These are phyloP conservation scores for Pycnomerus fuliginosus DNA, from an alignment of 2,888 invertebrate species.

Conservation along the genomic window DNA sequence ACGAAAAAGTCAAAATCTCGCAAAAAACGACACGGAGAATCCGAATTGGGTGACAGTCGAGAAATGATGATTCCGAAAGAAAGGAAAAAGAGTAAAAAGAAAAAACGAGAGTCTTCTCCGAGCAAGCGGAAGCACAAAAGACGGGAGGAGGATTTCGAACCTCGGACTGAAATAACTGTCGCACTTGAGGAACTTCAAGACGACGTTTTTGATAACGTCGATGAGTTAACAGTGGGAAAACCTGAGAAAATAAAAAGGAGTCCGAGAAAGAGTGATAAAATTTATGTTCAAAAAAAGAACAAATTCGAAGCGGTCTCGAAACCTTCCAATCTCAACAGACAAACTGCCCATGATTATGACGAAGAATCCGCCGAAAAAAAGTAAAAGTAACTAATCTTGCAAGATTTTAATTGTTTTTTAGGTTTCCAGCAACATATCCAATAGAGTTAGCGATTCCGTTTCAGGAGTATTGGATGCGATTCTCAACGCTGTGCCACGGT, in stretches of 20 bases:
- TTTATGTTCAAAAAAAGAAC: slow-evolving; percentile 52
- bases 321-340: slow-evolving; percentile 32
- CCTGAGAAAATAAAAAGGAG: slow-evolving; percentile 44
- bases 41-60: slow-evolving; percentile 47
- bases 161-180: slow-evolving; percentile 48
- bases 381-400: slow-evolving; percentile 20
- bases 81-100: slow-evolving; percentile 51
- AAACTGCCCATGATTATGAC: slow-evolving; percentile 37
- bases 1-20: slow-evolving; percentile 49
- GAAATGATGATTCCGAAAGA: slow-evolving; percentile 54
- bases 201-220: slow-evolving; percentile 51
- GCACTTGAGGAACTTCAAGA: slow-evolving; percentile 53
- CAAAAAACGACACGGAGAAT: slow-evolving; percentile 45
- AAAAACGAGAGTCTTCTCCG: slow-evolving; percentile 46
- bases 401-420: slow-evolving; percentile 1
- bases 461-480: slow-evolving; percentile 58
- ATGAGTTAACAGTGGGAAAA: slow-evolving; percentile 29
- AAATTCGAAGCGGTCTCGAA: slow-evolving; percentile 46
- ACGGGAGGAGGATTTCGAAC: slow-evolving; percentile 49
- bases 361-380: slow-evolving; percentile 34
- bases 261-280: slow-evolving; percentile 47
- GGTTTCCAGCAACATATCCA: slow-evolving; percentile 41
- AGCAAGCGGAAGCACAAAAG: slow-evolving; percentile 47
- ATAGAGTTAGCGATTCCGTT: slow-evolving; percentile 57
- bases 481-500: slow-evolving; percentile 60